These are phyloP conservation scores for Stichodactyla mertensii DNA, from an alignment of 64 coral and sea anemone species.

Conservation along the genomic window DNA sequence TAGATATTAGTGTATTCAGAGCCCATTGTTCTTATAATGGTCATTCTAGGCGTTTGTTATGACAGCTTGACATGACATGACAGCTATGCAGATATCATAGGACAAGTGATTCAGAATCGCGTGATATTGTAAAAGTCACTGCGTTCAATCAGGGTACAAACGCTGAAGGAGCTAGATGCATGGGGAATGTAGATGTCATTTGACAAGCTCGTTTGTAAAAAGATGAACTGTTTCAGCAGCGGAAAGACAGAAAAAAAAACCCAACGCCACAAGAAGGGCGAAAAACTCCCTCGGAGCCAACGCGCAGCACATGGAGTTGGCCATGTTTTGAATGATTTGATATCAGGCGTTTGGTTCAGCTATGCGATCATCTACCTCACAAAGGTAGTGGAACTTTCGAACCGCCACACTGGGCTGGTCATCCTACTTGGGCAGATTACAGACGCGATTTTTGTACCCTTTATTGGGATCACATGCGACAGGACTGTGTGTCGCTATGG, in stretches of 20 bases:
- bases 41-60: too few relatives aligned
- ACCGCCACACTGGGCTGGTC: slow-evolving; percentile 41
- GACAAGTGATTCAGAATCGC: neutral
- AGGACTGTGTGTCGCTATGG: slow-evolving; percentile 65
- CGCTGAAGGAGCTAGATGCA: neutral
- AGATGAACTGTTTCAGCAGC: neutral
- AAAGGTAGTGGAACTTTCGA: slow-evolving; percentile 43
- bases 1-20: neutral
- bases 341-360: slow-evolving; percentile 45
- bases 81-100: too few relatives aligned
- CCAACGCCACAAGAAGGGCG: neutral
- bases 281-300: slow-evolving; percentile 14
- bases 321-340: slow-evolving; percentile 67
- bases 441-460: slow-evolving; percentile 47
- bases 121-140: neutral
- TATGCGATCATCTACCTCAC: slow-evolving; percentile 56
- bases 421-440: slow-evolving; percentile 35
- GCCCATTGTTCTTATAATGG: neutral
- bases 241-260: neutral
- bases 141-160: neutral
- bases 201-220: neutral
- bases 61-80: too few relatives aligned
- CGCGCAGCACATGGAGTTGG: slow-evolving; percentile 39
- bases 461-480: slow-evolving; percentile 52
- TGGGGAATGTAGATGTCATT: neutral